phyloP scores from a whole-genome alignment of 1,140 invertebrate species.

The Eufriesea mexicana region DNA sequence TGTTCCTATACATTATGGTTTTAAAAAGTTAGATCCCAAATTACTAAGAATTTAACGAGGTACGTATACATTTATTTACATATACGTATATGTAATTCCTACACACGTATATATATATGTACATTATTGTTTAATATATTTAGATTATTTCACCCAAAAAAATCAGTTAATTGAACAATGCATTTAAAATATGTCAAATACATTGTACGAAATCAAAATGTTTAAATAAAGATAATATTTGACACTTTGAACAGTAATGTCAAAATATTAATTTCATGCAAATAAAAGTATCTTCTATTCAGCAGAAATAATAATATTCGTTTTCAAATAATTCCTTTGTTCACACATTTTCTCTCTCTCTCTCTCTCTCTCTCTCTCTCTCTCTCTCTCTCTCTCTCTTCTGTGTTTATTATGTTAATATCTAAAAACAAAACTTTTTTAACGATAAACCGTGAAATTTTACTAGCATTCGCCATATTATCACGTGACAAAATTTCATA shows the following conservation, averaged over 20 bases:
- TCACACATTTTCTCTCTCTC: too few relatives aligned
- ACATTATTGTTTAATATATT: neutral
- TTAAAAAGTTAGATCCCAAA: too few relatives aligned
- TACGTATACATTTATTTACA: too few relatives aligned
- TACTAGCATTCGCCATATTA: neutral
- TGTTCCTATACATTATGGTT: too few relatives aligned
- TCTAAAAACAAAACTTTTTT: neutral
- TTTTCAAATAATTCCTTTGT: neutral
- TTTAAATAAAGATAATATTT: neutral
- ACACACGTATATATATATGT: neutral
- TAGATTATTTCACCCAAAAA: too few relatives aligned
- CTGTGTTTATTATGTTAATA: neutral
- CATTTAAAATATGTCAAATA: neutral
- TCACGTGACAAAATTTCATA: conserved; percentile 44
- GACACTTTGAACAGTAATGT: neutral
- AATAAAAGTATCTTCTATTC: neutral
- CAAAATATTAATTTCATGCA: neutral
- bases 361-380: too few relatives aligned
- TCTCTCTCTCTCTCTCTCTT: too few relatives aligned
- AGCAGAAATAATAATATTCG: neutral
- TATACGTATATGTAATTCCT: neutral
- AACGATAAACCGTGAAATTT: neutral
- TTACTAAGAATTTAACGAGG: neutral
- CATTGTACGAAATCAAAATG: neutral
- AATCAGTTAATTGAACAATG: neutral